Conservation (phyloP, 2,888 invertebrate genomes). For the Brachyopa scutellaris region DNA sequence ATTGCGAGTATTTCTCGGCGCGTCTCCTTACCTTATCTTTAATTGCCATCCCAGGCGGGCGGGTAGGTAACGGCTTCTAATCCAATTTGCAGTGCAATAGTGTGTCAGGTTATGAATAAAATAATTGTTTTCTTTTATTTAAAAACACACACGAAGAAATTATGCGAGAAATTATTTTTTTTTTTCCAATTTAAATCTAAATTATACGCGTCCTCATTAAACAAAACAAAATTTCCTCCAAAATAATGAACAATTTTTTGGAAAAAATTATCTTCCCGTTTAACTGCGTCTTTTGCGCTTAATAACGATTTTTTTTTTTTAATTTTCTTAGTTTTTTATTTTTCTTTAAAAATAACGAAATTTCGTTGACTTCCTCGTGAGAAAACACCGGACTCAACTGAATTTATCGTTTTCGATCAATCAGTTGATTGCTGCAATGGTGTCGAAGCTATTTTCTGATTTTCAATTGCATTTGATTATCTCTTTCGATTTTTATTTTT, state of each 20-base stretch:
- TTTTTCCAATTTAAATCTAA: neutral
- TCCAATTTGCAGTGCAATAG: neutral
- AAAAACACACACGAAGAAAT: neutral
- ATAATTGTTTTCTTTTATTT: neutral
- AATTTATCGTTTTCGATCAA: slow-evolving; percentile 48
- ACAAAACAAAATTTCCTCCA: slow-evolving; percentile 57
- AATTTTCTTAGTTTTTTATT: neutral
- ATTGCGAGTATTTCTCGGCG: neutral
- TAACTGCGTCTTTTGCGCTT: too few species aligned
- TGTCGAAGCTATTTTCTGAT: slow-evolving; percentile 20
- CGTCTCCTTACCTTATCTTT: slow-evolving; percentile 62
- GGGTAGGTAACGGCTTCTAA: neutral
- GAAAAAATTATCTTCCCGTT: slow-evolving; percentile 46
- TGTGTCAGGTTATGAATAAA: neutral
- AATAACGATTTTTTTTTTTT: neutral
- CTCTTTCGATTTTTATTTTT: slow-evolving; percentile 16
- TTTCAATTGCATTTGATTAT: slow-evolving; percentile 12
- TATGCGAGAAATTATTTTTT: neutral
- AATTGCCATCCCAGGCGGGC: slow-evolving; percentile 64
- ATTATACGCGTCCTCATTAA: neutral
- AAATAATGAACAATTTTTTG: neutral
- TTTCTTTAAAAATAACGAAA: neutral
- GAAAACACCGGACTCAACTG: slow-evolving; percentile 69
- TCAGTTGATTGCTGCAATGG: slow-evolving; percentile 51
- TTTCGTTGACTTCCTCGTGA: slow-evolving; percentile 65